Evolutionary conservation across 2,797 vertebrate genomes (phyloP).

Genomic region (Channa striata): DNA sequence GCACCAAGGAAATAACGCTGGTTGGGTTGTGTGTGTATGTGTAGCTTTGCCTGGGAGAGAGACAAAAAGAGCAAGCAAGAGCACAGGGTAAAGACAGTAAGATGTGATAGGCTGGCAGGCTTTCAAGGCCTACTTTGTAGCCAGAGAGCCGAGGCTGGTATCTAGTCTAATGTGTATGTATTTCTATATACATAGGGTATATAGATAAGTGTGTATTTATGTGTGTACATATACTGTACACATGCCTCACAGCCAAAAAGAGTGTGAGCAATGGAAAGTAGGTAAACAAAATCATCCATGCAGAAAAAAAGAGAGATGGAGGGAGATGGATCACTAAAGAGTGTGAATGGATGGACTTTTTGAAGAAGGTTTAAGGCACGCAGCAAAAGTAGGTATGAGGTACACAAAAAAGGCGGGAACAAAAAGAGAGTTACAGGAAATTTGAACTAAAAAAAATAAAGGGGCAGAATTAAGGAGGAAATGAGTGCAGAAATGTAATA

Average conservation of each 20-base stretch:
- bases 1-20: slow-evolving; percentile 47
- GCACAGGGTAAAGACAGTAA: slow-evolving; percentile 48
- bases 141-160: slow-evolving; percentile 56
- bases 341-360: slow-evolving; percentile 29
- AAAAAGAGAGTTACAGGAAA: slow-evolving; percentile 27
- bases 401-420: neutral
- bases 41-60: neutral
- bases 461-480: slow-evolving; percentile 16
- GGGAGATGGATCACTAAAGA: slow-evolving; percentile 61
- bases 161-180: slow-evolving; percentile 53
- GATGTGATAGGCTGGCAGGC: slow-evolving; percentile 71
- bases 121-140: slow-evolving; percentile 77
- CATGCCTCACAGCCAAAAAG: slow-evolving; percentile 54
- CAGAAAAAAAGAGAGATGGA: slow-evolving; percentile 60
- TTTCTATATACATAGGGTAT: slow-evolving; percentile 44
- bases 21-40: slow-evolving; percentile 26
- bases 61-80: slow-evolving; percentile 14
- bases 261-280: slow-evolving; percentile 77
- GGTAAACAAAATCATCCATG: slow-evolving; percentile 77
- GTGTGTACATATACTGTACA: slow-evolving; percentile 1
- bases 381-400: neutral
- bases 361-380: slow-evolving; percentile 11
- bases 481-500: slow-evolving; percentile 25
- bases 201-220: slow-evolving; percentile 35
- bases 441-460: slow-evolving; percentile 26